Base-by-base conservation (phyloP, 2,888 invertebrate genomes). In the Diaphora mendica region DNA sequence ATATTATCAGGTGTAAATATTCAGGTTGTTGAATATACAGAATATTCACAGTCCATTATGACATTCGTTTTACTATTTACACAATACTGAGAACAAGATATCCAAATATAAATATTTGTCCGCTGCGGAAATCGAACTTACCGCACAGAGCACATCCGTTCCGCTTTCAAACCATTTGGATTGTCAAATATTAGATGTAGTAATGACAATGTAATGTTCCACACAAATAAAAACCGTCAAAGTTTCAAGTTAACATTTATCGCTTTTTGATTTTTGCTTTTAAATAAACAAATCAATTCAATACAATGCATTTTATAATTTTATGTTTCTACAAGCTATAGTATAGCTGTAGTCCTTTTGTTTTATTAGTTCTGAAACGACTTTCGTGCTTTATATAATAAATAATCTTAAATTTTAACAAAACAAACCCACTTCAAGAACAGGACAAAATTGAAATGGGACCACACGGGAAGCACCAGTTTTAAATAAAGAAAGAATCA, bases 101-200 rank as follows among this genome's bases (percentile, higher is more conserved):
- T 51, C 51, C 30, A 17, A 55, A 68, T 33, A 68, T 51, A 68
- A 68, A 68, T 68, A 68, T 68, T 68, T 68, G 51, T 33, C 11
- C 20, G 33, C 68, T 68, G 35, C 68, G 55, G 68, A 68, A 68
- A 68, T 68, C 68, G 35, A 68, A 68, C 68, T 51, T 68, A 55
- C 23, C 55, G 35, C 68, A 55, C 33, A 33, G 23, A 20, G n/a
- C 51, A 55, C 68, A 48, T 68, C 68, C 68, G 68, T 51, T 48
- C 35, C 59, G 59, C 55, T 68, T 33, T 55, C 55, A 35, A 20
- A 30, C 48, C n/a, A 55, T 68, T 44, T 48, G n/a, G 55, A n/a
- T 55, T 51, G 33, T 68, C 68, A 68, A 68, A 68, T 55, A 55
- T 68, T 68, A 55, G 68, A 68, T 35, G 23, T 55, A 35, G 68